Percentiles rank a stretch among this genome's conserved stretches.
Conservation (phyloP, 2,797 vertebrate genomes). For the Poeciliopsis infans region DNA sequence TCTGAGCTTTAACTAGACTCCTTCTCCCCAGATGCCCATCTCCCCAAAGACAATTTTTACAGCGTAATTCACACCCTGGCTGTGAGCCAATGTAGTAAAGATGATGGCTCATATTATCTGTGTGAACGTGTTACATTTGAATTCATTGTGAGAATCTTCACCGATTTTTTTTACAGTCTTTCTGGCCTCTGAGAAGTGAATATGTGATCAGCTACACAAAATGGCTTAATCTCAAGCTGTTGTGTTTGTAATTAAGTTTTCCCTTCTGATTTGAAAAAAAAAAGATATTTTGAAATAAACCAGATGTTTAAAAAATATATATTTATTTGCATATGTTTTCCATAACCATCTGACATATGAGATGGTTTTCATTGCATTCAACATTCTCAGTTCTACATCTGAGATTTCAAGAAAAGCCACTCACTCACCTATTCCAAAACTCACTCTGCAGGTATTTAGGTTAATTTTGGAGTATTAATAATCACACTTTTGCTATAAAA, state of each 20-base stretch:
- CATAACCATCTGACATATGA: not conserved
- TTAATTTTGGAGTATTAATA: not conserved
- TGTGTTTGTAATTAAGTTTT: not conserved
- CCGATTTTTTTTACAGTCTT: not conserved
- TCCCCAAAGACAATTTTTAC: conserved; percentile 10
- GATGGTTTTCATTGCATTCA: not conserved
- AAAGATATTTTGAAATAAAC: not conserved
- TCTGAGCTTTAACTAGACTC: conserved; percentile 1
- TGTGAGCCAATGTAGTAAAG: conserved; percentile 4
- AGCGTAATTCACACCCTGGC: conserved; percentile 7
- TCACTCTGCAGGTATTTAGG: not conserved
- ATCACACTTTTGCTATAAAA: not conserved
- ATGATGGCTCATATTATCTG: conserved; percentile 7
- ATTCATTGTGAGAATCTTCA: conserved; percentile 6
- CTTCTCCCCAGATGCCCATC: not conserved
- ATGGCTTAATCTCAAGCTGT: not conserved
- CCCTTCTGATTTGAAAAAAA: not conserved
- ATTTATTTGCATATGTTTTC: not conserved
- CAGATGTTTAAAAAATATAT: not conserved
- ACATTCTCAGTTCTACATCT: not conserved
- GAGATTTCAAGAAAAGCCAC: not conserved
- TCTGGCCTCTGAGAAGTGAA: not conserved
- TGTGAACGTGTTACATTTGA: conserved; percentile 12
- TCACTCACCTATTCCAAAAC: not conserved
- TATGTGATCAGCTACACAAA: not conserved